Evolutionary conservation across 2,113 vertebrate species (phyloP).

Genomic region (Muntiacus muntjak): DNA sequence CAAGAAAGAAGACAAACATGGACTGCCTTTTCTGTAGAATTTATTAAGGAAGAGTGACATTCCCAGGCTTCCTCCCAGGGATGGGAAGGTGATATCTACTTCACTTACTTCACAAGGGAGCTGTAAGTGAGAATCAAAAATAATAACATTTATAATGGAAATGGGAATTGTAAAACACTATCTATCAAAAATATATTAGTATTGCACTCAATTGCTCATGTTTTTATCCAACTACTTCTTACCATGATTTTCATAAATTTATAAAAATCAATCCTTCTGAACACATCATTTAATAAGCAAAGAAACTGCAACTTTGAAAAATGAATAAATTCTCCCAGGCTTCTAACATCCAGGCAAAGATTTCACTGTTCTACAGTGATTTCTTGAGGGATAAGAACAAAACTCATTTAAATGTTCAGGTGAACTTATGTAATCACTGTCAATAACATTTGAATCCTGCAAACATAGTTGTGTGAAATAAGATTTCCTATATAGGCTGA

Average conservation of each 20-base stretch:
- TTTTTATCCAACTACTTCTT: not conserved
- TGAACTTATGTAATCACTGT: not conserved
- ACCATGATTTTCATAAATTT: not conserved
- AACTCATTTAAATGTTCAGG: not conserved
- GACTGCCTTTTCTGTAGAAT: not conserved
- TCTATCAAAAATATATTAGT: not conserved
- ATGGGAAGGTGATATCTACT: not conserved
- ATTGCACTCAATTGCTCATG: not conserved
- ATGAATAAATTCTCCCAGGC: not conserved
- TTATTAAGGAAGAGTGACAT: slow-evolving; percentile 34
- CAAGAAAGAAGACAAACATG: slow-evolving; percentile 22
- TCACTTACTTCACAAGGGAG: not conserved
- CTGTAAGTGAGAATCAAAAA: slow-evolving; percentile 11
- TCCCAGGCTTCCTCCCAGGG: slow-evolving; percentile 18
- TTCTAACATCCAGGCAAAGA: not conserved
- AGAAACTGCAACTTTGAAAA: not conserved
- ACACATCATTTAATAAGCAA: not conserved
- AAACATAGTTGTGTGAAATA: not conserved
- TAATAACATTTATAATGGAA: not conserved
- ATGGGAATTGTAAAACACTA: not conserved
- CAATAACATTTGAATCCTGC: not conserved
- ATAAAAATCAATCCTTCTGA: not conserved
- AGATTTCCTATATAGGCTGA: not conserved
- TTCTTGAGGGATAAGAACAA: not conserved
- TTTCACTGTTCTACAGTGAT: not conserved